These are phyloP conservation scores for Patella depressa DNA, from an alignment of 2,888 invertebrate genomes.

Conservation along the genomic window DNA sequence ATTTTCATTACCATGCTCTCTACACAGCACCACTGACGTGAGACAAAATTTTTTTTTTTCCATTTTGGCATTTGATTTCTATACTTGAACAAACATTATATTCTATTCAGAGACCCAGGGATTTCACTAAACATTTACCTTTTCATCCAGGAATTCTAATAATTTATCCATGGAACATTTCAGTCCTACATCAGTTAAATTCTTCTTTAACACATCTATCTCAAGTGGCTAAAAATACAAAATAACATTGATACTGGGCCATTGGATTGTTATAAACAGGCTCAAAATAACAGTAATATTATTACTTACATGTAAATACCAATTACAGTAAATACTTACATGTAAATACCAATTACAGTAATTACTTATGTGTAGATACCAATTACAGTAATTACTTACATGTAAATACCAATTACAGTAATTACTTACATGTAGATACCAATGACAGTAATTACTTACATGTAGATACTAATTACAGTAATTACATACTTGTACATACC, in stretches of 20 bases:
- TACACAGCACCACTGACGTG: too few species aligned
- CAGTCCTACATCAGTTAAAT: slow-evolving; percentile 71
- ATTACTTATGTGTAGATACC: not conserved
- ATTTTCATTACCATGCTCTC: too few species aligned
- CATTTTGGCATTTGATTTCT: too few species aligned
- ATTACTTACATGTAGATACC: too few species aligned
- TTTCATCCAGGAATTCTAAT: slow-evolving; percentile 74
- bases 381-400: not conserved
- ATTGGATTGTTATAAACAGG: too few species aligned
- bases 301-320: too few species aligned
- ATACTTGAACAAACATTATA: too few species aligned
- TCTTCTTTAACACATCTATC: slow-evolving; percentile 71
- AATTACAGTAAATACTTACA: not conserved
- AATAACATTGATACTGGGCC: not conserved
- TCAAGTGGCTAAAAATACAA: slow-evolving; percentile 69
- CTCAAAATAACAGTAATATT: too few species aligned
- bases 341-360: not conserved
- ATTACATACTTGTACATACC: too few species aligned
- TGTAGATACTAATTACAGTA: not conserved
- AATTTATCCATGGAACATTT: slow-evolving; percentile 72
- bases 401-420: not conserved
- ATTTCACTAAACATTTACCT: slow-evolving; percentile 38
- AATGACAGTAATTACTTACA: not conserved
- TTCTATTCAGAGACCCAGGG: too few species aligned
- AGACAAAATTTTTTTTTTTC: too few species aligned